phyloP scores from a whole-genome alignment of 2,888 invertebrate genomes.

The Habrosyne pyritoides region DNA sequence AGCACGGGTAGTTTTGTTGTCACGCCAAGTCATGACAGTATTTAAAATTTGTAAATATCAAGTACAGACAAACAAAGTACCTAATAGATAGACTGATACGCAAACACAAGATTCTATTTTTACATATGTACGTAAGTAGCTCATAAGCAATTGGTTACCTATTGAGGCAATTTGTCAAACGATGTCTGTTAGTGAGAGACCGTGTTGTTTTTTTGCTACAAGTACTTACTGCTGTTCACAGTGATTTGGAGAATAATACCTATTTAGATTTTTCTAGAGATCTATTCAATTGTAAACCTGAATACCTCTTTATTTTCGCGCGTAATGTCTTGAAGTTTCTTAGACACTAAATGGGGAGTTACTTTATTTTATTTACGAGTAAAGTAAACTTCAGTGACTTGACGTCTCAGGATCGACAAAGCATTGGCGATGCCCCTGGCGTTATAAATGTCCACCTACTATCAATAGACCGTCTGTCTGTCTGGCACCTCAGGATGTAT shows the following conservation, averaged over 20 bases:
- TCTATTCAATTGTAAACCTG: not conserved
- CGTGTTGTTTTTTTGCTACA: not conserved
- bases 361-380: not conserved
- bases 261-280: not conserved
- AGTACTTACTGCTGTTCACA: not conserved
- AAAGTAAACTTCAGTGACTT: too few species aligned
- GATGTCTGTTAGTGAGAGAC: not conserved
- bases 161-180: slow-evolving; percentile 1
- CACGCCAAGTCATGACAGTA: not conserved
- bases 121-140: not conserved
- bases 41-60: not conserved
- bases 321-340: too few species aligned
- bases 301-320: too few species aligned
- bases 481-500: too few species aligned
- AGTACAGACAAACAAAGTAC: not conserved
- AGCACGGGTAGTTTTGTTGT: not conserved
- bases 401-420: too few species aligned
- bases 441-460: too few species aligned
- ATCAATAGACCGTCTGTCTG: too few species aligned
- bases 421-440: too few species aligned
- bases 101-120: not conserved
- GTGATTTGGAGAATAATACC: not conserved
- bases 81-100: too few species aligned
- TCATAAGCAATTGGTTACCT: not conserved
- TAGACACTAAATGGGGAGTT: not conserved